phyloP scores from a whole-genome alignment of 2,113 vertebrate genomes.

The Taurulus bubalis region DNA sequence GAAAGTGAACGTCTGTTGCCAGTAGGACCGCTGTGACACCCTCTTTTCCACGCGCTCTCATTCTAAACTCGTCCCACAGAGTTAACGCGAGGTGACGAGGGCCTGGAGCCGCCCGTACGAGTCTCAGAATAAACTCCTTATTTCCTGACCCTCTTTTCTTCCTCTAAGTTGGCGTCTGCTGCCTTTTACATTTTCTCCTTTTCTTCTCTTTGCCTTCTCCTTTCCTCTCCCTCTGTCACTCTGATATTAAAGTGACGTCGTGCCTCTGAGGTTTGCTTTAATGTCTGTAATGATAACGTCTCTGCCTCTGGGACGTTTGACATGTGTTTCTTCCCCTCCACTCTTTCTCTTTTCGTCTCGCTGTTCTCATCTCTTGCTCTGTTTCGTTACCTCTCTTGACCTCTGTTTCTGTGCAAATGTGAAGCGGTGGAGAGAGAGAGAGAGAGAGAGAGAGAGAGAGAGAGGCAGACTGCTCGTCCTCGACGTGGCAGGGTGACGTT shows the following conservation, averaged over 20 bases:
- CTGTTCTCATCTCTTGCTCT: not conserved
- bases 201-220: not conserved
- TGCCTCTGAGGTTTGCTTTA: not conserved
- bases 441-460: not conserved
- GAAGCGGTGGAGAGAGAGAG: not conserved
- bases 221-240: not conserved
- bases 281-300: not conserved
- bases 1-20: not conserved
- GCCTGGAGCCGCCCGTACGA: not conserved
- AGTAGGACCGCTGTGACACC: too few species aligned
- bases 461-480: slow-evolving; percentile 50
- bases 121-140: slow-evolving; percentile 25
- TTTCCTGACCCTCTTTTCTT: not conserved
- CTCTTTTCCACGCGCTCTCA: not conserved
- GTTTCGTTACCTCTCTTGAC: slow-evolving; percentile 63
- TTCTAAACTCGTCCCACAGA: not conserved
- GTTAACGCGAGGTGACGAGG: slow-evolving; percentile 24
- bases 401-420: slow-evolving; percentile 23
- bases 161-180: not conserved
- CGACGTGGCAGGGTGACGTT: slow-evolving; percentile 80
- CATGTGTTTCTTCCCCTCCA: not conserved
- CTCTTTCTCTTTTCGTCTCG: not conserved
- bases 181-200: not conserved
- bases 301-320: slow-evolving; percentile 12
- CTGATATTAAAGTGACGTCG: not conserved